Percentiles rank a stretch among this genome's conserved stretches.
Evolutionary conservation across 2,797 vertebrate genomes (phyloP).

Genomic region (Potorous gilbertii): DNA sequence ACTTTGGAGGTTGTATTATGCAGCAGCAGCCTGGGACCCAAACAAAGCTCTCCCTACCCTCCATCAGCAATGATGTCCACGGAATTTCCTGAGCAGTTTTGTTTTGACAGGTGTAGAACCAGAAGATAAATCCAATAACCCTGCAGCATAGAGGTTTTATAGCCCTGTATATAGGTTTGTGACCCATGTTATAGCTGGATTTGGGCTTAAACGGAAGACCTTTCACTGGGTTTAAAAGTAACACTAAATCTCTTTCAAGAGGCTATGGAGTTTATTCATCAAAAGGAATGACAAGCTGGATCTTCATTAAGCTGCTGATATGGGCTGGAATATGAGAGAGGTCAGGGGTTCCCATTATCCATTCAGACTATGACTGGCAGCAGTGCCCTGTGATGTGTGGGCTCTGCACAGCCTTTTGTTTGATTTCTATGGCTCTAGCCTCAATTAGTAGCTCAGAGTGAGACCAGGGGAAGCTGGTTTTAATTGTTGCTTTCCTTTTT

Average conservation of each 20-base stretch:
- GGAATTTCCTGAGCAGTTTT: constrained; percentile 4
- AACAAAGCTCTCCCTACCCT: too few relatives aligned
- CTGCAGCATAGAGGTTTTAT: neutral
- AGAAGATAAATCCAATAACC: constrained; percentile 19
- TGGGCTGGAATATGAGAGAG: constrained; percentile 61
- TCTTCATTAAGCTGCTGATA: constrained; percentile 79
- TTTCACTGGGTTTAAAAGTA: constrained; percentile 44
- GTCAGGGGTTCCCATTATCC: constrained; percentile 1
- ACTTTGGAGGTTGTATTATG: neutral
- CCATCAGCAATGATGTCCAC: neutral
- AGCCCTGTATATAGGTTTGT: constrained; percentile 40
- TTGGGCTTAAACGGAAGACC: constrained; percentile 44
- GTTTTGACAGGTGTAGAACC: neutral
- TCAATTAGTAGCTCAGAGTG: constrained; percentile 69
- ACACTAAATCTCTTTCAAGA: constrained; percentile 53
- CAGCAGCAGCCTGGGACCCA: neutral
- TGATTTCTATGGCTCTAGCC: constrained; percentile 62
- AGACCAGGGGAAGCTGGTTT: rapidly evolving
- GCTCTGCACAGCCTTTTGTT: constrained; percentile 77
- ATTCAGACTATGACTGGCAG: constrained; percentile 65
- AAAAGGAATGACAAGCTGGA: constrained; percentile 76
- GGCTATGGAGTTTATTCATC: constrained; percentile 64
- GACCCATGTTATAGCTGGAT: constrained; percentile 58
- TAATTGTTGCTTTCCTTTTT: constrained; percentile 25
- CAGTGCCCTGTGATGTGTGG: constrained; percentile 69